Percentiles rank a stretch among this genome's conserved stretches.
These are phyloP conservation scores for Poeciliopsis turrubarensis DNA, from an alignment of 2,113 vertebrate genomes.

Conservation along the genomic window DNA sequence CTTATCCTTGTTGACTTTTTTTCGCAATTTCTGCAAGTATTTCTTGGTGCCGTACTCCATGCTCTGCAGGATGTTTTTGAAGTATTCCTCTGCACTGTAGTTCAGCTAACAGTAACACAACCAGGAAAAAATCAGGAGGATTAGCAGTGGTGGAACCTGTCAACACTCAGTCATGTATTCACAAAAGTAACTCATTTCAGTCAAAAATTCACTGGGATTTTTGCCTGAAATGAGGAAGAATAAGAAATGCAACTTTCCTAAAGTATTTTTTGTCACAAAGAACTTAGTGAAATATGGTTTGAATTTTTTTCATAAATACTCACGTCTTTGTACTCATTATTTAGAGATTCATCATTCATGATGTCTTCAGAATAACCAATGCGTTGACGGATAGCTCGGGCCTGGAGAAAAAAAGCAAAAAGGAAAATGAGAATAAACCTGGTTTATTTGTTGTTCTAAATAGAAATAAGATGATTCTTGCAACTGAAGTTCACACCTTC, in stretches of 20 bases:
- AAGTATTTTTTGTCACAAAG: constrained; percentile 26
- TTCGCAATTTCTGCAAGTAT: constrained; percentile 88
- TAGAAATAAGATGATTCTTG: neutral
- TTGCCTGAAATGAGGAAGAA: constrained; percentile 25
- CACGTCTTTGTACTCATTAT: constrained; percentile 90
- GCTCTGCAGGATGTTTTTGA: constrained; percentile 92
- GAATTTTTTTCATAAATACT: constrained; percentile 63
- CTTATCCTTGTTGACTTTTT: constrained; percentile 96
- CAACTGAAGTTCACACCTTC: constrained; percentile 80
- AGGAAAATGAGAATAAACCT: neutral
- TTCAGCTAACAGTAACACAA: constrained; percentile 79
- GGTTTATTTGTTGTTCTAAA: neutral
- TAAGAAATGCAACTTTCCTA: constrained; percentile 9
- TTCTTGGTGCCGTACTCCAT: constrained; percentile 87
- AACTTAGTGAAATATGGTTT: constrained; percentile 15
- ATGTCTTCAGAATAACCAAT: constrained; percentile 94
- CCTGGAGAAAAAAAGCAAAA: constrained; percentile 72
- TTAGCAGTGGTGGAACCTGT: constrained; percentile 59
- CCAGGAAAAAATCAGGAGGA: constrained; percentile 45
- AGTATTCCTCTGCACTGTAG: constrained; percentile 91
- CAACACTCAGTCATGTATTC: constrained; percentile 56
- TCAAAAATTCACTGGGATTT: constrained; percentile 35
- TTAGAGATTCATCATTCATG: constrained; percentile 83
- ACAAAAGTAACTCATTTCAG: constrained; percentile 35
- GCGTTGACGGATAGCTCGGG: constrained; percentile 86